phyloP scores from a whole-genome alignment of 2,113 vertebrate species.

The Chlorocebus sabaeus region DNA sequence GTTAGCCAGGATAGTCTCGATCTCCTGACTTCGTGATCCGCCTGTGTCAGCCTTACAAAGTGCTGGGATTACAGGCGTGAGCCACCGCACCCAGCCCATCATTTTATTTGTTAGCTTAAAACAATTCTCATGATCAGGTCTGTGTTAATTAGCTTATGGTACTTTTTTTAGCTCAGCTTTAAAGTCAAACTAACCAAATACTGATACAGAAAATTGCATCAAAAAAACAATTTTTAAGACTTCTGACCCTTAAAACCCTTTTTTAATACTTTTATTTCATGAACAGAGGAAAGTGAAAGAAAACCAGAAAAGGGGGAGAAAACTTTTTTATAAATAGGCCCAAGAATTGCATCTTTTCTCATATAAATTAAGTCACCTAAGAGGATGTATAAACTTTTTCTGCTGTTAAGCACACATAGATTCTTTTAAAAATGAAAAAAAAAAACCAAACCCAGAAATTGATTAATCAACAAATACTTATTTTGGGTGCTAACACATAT shows the following conservation, averaged over 20 bases:
- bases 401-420: background rate
- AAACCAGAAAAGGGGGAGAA: background rate
- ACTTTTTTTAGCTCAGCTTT: constrained; percentile 30
- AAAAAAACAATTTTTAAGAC: constrained; percentile 6
- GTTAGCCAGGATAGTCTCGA: no score
- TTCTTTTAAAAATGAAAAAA: background rate
- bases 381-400: background rate
- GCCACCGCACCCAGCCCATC: background rate
- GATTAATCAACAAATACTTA: background rate
- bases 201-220: background rate
- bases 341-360: background rate
- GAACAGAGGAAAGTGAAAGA: background rate
- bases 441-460: background rate
- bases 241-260: background rate
- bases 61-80: no score
- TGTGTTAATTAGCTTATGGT: background rate
- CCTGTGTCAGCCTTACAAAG: no score
- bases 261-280: constrained; percentile 6
- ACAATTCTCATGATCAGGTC: background rate
- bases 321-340: background rate
- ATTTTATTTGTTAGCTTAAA: constrained; percentile 30
- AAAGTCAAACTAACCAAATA: constrained; percentile 20
- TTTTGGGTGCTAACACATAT: background rate
- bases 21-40: no score
- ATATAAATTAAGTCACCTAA: background rate